Base-by-base conservation (phyloP, 2,113 vertebrate genomes). In the Rhizomys pruinosus region DNA sequence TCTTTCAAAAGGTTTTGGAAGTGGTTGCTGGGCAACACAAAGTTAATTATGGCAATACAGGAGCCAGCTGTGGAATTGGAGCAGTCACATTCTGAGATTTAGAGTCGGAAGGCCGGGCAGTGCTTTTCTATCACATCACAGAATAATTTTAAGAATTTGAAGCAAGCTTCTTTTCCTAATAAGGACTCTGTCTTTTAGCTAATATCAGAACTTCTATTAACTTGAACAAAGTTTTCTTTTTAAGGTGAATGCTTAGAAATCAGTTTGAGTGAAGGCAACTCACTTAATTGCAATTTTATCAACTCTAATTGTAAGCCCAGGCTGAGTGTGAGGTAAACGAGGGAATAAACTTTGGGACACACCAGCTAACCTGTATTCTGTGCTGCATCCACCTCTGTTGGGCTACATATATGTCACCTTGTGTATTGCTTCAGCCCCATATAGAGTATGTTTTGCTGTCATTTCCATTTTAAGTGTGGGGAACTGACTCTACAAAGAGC, bases 381-480 rank as follows among this genome's bases (percentile, higher is more conserved):
- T 90, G 69, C 23, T 88, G 20, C 19, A 5, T 17, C 22, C 32
- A n/a, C 27, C 8, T 2, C 3, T 37, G 71, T 37, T 27, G 22
- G 59, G 3, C 55, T 8, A 52, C 19, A 37, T 3, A 2, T 0
- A 4, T 4, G 6, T 19, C 19, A 29, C 23, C 10, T 44, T 25
- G 20, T 47, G 1, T 47, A 25, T 12, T 7, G 2, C 57, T 78
- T 34, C 17, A 0, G 16, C 2, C 25, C 15, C 32, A 10, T 39
- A 9, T 39, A 42, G 39, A 5, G 1, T 23, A 23, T 5, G 0
- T 12, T 63, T 16, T 68, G 22, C 64, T 84, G 85, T 88, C 20
- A 19, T 7, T 88, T 66, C 25, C 2, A 29, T 32, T 74, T 59
- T 74, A 52, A 77, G 59, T 68, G n/a, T 22, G 25, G 84, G 22